Conservation (phyloP, 2,797 vertebrate species). For the Fistularia commersonii region DNA sequence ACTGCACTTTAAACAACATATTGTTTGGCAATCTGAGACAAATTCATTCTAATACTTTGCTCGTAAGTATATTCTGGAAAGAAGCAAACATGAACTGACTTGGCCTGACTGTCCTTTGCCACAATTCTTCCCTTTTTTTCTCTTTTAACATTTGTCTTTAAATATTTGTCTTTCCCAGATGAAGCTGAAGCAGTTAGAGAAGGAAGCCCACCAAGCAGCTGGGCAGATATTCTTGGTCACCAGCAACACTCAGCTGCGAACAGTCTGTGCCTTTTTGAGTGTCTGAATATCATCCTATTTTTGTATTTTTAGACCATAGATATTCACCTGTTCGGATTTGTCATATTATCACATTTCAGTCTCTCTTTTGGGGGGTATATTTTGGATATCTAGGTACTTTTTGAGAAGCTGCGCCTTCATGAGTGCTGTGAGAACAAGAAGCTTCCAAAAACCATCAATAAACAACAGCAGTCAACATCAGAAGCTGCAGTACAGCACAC, state of each 20-base stretch:
- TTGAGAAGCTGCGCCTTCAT: conserved; percentile 87
- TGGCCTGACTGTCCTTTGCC: too few relatives aligned
- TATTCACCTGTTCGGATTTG: background rate
- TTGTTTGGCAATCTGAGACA: too few relatives aligned
- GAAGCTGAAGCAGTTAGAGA: conserved; percentile 84
- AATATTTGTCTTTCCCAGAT: conserved; percentile 58
- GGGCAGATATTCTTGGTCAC: conserved; percentile 87
- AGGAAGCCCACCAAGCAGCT: conserved; percentile 84
- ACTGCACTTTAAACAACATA: too few relatives aligned
- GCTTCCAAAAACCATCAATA: conserved; percentile 78
- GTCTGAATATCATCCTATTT: background rate
- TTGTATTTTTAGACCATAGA: background rate
- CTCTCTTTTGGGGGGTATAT: conserved; percentile 11
- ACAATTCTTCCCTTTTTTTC: background rate
- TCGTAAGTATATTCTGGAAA: too few relatives aligned
- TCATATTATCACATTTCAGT: background rate
- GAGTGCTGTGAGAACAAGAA: conserved; percentile 74
- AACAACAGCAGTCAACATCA: conserved; percentile 84
- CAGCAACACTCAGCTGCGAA: conserved; percentile 84
- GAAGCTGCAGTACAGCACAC: conserved; percentile 77
- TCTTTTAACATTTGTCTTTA: too few relatives aligned
- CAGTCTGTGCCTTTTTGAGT: conserved; percentile 61
- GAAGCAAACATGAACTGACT: too few relatives aligned
- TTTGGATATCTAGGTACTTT: conserved; percentile 79
- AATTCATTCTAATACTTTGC: too few relatives aligned